Percentiles rank a stretch among this genome's conserved stretches.
Conservation (phyloP, 2,797 vertebrate genomes). For the Catostomus latipinnis region DNA sequence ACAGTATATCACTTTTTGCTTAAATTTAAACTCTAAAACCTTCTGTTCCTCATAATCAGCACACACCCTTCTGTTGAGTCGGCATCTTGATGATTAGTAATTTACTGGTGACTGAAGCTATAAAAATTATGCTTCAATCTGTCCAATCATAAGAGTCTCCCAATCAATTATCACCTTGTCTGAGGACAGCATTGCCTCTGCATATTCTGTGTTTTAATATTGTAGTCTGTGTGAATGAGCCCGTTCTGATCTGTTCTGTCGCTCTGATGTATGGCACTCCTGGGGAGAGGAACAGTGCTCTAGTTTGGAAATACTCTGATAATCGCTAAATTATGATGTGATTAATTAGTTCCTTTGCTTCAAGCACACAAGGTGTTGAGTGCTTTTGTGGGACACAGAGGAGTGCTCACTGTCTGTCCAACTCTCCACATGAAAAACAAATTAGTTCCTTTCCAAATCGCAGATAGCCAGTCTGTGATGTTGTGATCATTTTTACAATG, state of each 20-base stretch:
- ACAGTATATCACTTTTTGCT: background rate
- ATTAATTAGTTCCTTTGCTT: slow-evolving; percentile 78
- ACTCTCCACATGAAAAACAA: slow-evolving; percentile 36
- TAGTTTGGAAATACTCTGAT: slow-evolving; percentile 70
- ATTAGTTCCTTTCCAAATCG: slow-evolving; percentile 58
- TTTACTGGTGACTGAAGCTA: slow-evolving; percentile 74
- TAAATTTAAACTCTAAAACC: background rate
- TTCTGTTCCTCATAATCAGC: slow-evolving; percentile 37
- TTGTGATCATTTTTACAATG: slow-evolving; percentile 20
- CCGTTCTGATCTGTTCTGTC: slow-evolving; percentile 65
- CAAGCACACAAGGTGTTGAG: slow-evolving; percentile 36
- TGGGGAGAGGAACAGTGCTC: slow-evolving; percentile 64
- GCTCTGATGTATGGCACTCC: slow-evolving; percentile 73
- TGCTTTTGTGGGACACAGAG: slow-evolving; percentile 30
- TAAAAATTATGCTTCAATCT: slow-evolving; percentile 77
- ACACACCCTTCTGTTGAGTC: slow-evolving; percentile 63
- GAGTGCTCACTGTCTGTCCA: slow-evolving; percentile 60
- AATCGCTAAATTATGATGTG: slow-evolving; percentile 77
- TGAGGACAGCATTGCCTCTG: slow-evolving; percentile 62
- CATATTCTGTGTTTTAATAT: slow-evolving; percentile 69
- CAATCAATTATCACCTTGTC: slow-evolving; percentile 84
- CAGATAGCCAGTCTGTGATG: slow-evolving; percentile 28
- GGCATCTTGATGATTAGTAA: slow-evolving; percentile 73
- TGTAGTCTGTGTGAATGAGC: slow-evolving; percentile 51
- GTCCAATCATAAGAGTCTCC: slow-evolving; percentile 73